A percentile compares a stretch with the other conserved stretches of the same genome.
Conservation (phyloP, 1,140 invertebrate species). For the Drosophila novamexicana region DNA sequence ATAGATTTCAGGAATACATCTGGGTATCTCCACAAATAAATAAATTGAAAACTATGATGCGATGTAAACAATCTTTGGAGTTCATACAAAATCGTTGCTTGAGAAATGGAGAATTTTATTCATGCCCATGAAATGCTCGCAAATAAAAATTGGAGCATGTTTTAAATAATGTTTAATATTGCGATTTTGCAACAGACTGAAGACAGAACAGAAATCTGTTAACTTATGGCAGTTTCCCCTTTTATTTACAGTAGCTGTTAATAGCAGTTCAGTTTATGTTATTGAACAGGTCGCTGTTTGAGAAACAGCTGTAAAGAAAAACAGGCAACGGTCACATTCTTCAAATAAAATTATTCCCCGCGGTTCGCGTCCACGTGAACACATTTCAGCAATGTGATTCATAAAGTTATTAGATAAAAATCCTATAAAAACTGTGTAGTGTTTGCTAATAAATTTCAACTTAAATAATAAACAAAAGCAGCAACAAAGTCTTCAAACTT, state of each 20-base stretch:
- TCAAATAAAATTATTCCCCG: slow-evolving; percentile 46
- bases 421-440: slow-evolving; percentile 24
- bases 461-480: slow-evolving; percentile 6
- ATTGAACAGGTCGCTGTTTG: neutral
- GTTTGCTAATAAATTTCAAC: slow-evolving; percentile 17
- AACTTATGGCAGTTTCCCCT: neutral
- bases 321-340: slow-evolving; percentile 34
- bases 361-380: slow-evolving; percentile 74
- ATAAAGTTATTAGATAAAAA: slow-evolving; percentile 66
- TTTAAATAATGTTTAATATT: neutral
- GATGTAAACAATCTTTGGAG: too few species aligned
- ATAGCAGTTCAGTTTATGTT: neutral
- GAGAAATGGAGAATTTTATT: neutral
- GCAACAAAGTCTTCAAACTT: neutral
- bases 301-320: slow-evolving; percentile 25
- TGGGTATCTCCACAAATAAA: too few species aligned
- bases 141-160: neutral
- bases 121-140: neutral
- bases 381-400: slow-evolving; percentile 69
- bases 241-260: neutral
- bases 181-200: too few species aligned
- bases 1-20: neutral
- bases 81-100: too few species aligned
- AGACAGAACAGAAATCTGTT: too few species aligned
- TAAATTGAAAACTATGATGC: too few species aligned